Base-by-base conservation (phyloP, 2,888 invertebrate genomes). In the Agapostemon virescens region DNA sequence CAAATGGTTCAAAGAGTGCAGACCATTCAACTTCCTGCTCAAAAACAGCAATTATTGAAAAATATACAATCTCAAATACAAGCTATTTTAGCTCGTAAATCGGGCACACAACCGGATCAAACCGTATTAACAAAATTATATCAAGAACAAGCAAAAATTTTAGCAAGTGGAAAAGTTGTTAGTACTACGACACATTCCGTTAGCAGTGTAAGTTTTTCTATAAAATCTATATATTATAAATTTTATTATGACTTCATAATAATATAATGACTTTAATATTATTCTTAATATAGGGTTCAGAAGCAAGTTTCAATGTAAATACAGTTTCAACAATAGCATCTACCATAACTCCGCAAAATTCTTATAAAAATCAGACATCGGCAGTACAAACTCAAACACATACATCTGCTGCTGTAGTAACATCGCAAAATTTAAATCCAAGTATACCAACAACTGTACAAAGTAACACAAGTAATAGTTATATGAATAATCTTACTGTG, bases 21-120 rank as follows among this genome's bases (percentile, higher is more conserved):
- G 89, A 96, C 96, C 15, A 96, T 96, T 84, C 96, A 96, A 88
- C 91, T 96, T 69, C 96, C 96, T 23, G 95, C 95, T 17, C 96
- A 96, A 88, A 96, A 96, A 88, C 96, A 96, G 89, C 95, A 95
- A 90, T 93, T 95, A 86, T 90, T 92, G 17, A 90, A 91, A 70
- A 91, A 85, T 74, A 91, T 90, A 81, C 92, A 92, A 61, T 93
- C 95, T 87, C 96, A 96, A 92, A 96, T 97, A 72, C 95, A 95
- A 89, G 94, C 94, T 69, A 92, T 96, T 72, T 94, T 94, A 55
- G 93, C 94, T 26, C 94, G 93, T 58, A 93, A 93, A 80, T 89
- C 89, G 20, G 93, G 94, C 87, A 93, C 93, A 3, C 94, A 94
- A 83, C 91, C 93, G 17, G 95, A 95, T 81, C 94, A 95, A 89